Evolutionary conservation across 2,797 vertebrate genomes (phyloP).

Genomic region (Buceros bicornis): DNA sequence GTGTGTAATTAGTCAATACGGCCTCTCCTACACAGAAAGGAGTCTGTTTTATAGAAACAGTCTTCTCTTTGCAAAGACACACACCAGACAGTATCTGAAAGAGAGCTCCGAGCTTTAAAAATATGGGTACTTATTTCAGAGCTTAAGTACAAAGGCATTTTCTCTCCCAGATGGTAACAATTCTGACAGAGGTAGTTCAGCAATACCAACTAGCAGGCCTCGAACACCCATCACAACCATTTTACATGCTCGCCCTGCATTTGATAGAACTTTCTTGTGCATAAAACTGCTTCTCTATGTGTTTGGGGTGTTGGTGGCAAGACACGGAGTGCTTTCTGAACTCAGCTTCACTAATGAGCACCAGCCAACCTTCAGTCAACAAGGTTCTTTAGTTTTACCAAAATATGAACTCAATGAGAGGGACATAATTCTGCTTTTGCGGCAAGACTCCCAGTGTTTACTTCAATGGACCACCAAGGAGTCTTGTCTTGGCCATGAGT

Average conservation of each 20-base stretch:
- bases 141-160: background rate
- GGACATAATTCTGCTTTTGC: background rate
- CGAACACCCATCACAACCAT: background rate
- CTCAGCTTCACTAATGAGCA: background rate
- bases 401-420: background rate
- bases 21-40: background rate
- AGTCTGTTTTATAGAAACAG: background rate
- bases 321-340: background rate
- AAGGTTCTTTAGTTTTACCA: background rate
- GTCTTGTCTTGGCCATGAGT: background rate
- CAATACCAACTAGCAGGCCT: background rate
- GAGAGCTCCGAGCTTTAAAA: slow-evolving; percentile 2
- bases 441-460: background rate
- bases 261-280: background rate
- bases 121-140: background rate
- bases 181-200: background rate
- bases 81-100: background rate
- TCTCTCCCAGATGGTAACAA: background rate
- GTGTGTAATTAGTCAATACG: background rate
- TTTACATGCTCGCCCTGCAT: background rate
- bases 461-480: background rate
- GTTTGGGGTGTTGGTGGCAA: background rate
- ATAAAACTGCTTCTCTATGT: background rate
- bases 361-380: background rate
- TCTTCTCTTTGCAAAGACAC: background rate